phyloP scores from a whole-genome alignment of 2,888 invertebrate genomes.

The Incurvaria masculella region DNA sequence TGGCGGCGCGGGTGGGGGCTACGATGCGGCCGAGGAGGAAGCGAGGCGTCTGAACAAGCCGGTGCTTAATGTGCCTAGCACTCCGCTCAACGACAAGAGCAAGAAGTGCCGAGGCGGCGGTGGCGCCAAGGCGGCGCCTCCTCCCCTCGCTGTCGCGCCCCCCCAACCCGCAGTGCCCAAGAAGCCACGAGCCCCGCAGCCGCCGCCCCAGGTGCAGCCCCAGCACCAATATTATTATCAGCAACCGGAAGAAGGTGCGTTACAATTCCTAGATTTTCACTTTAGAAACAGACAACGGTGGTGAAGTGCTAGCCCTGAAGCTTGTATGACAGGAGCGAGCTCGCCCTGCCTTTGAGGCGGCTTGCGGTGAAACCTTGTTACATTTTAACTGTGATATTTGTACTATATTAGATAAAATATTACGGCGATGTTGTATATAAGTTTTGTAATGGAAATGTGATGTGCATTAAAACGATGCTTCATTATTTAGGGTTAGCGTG shows the following conservation, averaged over 20 bases:
- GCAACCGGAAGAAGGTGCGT: slow-evolving; percentile 59
- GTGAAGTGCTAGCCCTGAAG: slow-evolving; percentile 58
- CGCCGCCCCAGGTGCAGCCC: slow-evolving; percentile 45
- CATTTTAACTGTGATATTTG: slow-evolving; percentile 55
- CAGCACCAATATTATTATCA: slow-evolving; percentile 56
- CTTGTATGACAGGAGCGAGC: slow-evolving; percentile 60
- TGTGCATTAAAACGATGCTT: slow-evolving; percentile 29
- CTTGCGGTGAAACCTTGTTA: slow-evolving; percentile 52
- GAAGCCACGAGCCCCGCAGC: slow-evolving; percentile 45
- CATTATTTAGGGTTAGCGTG: slow-evolving; percentile 51
- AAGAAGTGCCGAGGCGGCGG: slow-evolving; percentile 37
- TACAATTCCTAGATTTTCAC: slow-evolving; percentile 57
- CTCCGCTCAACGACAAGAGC: slow-evolving; percentile 45
- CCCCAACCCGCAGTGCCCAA: slow-evolving; percentile 47
- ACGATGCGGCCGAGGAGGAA: slow-evolving; percentile 53
- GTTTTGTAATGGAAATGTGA: slow-evolving; percentile 41
- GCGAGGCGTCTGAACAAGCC: slow-evolving; percentile 48
- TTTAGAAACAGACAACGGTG: slow-evolving; percentile 58
- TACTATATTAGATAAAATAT: slow-evolving; percentile 50
- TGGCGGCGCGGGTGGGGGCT: slow-evolving; percentile 62
- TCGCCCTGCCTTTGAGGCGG: slow-evolving; percentile 41
- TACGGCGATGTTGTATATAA: slow-evolving; percentile 44
- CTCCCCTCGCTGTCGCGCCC: slow-evolving; percentile 39
- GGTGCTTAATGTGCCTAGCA: slow-evolving; percentile 50
- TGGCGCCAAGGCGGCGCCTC: slow-evolving; percentile 33